These are phyloP conservation scores for Pollicipes pollicipes DNA, from an alignment of 1,140 invertebrate genomes.

Conservation along the genomic window DNA sequence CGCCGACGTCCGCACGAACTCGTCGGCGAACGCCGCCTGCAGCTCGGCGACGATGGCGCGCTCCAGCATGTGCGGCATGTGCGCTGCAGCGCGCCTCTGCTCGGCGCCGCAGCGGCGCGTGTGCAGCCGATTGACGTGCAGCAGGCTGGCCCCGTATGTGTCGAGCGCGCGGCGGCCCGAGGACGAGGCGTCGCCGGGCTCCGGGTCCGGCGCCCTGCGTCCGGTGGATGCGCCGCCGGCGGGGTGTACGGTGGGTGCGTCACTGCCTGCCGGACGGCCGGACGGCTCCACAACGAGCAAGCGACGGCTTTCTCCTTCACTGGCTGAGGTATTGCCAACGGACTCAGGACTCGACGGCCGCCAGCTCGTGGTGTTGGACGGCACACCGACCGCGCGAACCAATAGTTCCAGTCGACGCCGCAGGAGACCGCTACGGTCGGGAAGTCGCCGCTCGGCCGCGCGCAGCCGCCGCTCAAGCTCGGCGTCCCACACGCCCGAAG, in stretches of 20 bases:
- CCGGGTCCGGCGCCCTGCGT: no score
- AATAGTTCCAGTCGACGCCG: not conserved
- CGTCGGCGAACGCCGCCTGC: slow-evolving; percentile 40
- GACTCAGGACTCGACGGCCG: no score
- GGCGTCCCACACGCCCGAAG: not conserved
- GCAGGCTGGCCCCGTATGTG: slow-evolving; percentile 52
- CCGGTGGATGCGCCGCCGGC: no score
- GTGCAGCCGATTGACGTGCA: slow-evolving; percentile 54
- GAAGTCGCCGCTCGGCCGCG: not conserved
- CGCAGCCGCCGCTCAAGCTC: not conserved
- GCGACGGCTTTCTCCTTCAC: no score
- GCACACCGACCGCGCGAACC: no score
- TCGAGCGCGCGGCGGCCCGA: no score
- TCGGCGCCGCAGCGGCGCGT: slow-evolving; percentile 53
- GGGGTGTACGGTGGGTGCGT: no score
- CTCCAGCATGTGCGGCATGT: slow-evolving; percentile 61
- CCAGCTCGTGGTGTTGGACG: no score
- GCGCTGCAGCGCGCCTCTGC: slow-evolving; percentile 50
- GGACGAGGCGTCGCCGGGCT: no score
- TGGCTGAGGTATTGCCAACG: no score
- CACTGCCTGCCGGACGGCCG: no score
- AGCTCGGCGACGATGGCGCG: slow-evolving; percentile 43
- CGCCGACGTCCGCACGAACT: slow-evolving; percentile 46
- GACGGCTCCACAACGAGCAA: no score
- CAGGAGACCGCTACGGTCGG: not conserved